These are phyloP conservation scores for Synergus itoensis DNA, from an alignment of 2,888 invertebrate species.

Conservation along the genomic window DNA sequence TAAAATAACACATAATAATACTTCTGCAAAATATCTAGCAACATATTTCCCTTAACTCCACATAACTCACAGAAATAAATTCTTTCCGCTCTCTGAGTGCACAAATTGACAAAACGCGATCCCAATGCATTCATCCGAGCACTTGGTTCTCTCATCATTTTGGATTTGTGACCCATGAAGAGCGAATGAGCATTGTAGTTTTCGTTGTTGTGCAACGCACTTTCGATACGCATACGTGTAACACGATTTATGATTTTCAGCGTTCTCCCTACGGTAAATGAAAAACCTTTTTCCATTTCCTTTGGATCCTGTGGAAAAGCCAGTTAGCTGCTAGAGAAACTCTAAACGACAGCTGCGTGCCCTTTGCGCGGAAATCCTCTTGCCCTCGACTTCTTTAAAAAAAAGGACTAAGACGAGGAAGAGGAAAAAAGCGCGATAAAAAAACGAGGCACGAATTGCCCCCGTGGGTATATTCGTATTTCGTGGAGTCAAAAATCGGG, in stretches of 20 bases:
- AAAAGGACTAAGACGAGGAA: constrained; percentile 7
- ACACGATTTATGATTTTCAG: constrained; percentile 36
- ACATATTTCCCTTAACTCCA: not conserved
- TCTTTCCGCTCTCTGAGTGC: not conserved
- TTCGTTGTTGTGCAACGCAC: constrained; percentile 25
- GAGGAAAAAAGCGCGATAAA: constrained; percentile 13
- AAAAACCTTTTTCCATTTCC: constrained; percentile 62
- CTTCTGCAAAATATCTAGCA: not conserved
- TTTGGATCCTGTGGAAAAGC: constrained; percentile 61
- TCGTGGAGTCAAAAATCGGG: not conserved
- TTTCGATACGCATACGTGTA: constrained; percentile 21
- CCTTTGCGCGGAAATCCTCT: constrained; percentile 28
- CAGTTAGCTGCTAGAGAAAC: constrained; percentile 39
- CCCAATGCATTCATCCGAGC: constrained; percentile 7
- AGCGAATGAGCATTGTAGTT: constrained; percentile 35
- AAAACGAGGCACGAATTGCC: not conserved
- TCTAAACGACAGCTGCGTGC: constrained; percentile 21
- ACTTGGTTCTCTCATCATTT: constrained; percentile 7
- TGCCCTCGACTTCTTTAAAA: constrained; percentile 11
- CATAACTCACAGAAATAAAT: constrained; percentile 1
- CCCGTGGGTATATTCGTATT: not conserved
- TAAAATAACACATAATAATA: not conserved
- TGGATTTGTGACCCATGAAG: constrained; percentile 37
- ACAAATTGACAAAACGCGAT: constrained; percentile 30
- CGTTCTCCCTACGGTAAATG: not conserved